phyloP scores from a whole-genome alignment of 2,888 invertebrate species.

The Meta bourneti region DNA sequence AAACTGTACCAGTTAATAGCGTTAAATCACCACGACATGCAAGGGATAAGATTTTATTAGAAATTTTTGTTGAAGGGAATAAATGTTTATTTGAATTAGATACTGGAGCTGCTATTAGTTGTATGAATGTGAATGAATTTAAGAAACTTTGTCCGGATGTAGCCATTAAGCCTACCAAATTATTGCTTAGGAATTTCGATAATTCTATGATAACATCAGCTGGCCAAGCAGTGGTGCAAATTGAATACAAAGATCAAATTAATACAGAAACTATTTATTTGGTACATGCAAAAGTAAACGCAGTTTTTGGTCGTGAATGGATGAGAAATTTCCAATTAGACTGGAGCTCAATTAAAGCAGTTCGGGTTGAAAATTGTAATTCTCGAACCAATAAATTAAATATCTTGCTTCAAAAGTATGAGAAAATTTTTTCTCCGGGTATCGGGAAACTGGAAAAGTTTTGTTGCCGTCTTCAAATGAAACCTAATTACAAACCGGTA shows the following conservation, averaged over 20 bases:
- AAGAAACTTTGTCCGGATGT: slow-evolving; percentile 45
- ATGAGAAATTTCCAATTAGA: slow-evolving; percentile 44
- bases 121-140: slow-evolving; percentile 36
- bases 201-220: slow-evolving; percentile 59
- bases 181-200: slow-evolving; percentile 54
- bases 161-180: slow-evolving; percentile 54
- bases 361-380: slow-evolving; percentile 61
- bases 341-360: slow-evolving; percentile 63
- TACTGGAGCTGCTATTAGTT: slow-evolving; percentile 38
- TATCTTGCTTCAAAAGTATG: slow-evolving; percentile 61
- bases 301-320: slow-evolving; percentile 58
- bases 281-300: slow-evolving; percentile 57
- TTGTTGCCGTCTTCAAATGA: slow-evolving; percentile 48
- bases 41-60: slow-evolving; percentile 60
- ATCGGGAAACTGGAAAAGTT: slow-evolving; percentile 59
- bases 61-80: slow-evolving; percentile 51
- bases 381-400: slow-evolving; percentile 65
- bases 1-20: slow-evolving; percentile 62
- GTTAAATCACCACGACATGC: slow-evolving; percentile 58
- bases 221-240: slow-evolving; percentile 65
- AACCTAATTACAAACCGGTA: slow-evolving; percentile 54
- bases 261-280: slow-evolving; percentile 66
- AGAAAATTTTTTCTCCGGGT: slow-evolving; percentile 57
- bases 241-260: slow-evolving; percentile 64
- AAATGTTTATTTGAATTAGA: slow-evolving; percentile 38